These are phyloP conservation scores for Unio pictorum DNA, from an alignment of 2,888 invertebrate genomes.

Conservation along the genomic window DNA sequence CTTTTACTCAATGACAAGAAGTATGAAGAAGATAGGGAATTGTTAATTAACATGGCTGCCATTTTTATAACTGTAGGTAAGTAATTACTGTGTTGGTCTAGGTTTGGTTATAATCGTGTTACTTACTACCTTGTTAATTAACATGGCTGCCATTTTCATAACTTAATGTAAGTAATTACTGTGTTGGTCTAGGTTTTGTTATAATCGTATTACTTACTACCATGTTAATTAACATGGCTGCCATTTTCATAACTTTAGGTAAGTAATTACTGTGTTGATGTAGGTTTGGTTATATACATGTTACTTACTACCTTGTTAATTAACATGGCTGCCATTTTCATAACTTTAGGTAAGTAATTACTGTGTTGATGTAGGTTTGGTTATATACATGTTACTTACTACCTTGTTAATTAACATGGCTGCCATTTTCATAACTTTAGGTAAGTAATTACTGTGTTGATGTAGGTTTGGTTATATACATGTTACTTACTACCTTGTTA, in stretches of 20 bases:
- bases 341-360: conserved; percentile 47
- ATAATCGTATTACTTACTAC: background rate
- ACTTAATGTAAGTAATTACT: conserved; percentile 42
- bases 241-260: conserved; percentile 46
- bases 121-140: background rate
- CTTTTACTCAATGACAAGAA: conserved; percentile 45
- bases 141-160: conserved; percentile 11
- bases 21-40: conserved; percentile 51
- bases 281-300: background rate
- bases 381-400: background rate
- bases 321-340: conserved; percentile 2
- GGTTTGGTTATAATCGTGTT: background rate
- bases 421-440: too few relatives aligned
- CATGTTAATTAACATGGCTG: background rate
- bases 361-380: background rate
- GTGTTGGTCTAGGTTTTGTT: background rate
- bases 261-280: conserved; percentile 2
- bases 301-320: background rate
- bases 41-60: conserved; percentile 59
- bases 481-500: too few relatives aligned
- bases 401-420: background rate
- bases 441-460: too few relatives aligned
- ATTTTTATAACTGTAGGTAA: conserved; percentile 57
- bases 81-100: conserved; percentile 1
- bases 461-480: too few relatives aligned